Conservation (phyloP, 2,888 invertebrate species). For the Hermodice carunculata region DNA sequence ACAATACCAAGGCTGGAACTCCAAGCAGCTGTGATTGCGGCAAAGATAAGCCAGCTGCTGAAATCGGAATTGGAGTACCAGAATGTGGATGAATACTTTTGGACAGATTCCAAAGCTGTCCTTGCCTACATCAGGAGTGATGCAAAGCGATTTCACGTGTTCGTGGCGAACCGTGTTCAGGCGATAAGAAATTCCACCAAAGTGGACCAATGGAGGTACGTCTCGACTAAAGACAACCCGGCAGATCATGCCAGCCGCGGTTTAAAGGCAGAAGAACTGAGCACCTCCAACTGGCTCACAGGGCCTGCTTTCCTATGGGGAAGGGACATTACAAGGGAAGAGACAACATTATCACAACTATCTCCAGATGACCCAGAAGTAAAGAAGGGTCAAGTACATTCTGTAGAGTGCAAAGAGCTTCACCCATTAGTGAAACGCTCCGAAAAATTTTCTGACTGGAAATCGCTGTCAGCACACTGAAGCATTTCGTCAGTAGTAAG, state of each 20-base stretch:
- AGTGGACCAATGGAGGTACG: conserved; percentile 43
- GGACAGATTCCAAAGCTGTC: conserved; percentile 27
- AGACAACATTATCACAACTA: not conserved
- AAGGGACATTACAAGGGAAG: not conserved
- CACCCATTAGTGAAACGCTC: not conserved
- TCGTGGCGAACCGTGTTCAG: conserved; percentile 45
- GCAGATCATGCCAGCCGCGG: conserved; percentile 52
- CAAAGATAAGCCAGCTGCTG: conserved; percentile 10
- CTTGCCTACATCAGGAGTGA: conserved; percentile 28
- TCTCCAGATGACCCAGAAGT: conserved; percentile 8
- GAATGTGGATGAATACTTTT: conserved; percentile 17
- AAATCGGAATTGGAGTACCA: conserved; percentile 17
- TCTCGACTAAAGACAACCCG: conserved; percentile 49
- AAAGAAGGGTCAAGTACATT: not conserved
- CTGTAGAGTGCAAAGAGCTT: too few relatives aligned
- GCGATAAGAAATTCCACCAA: conserved; percentile 37
- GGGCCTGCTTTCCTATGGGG: conserved; percentile 28
- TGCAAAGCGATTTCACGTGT: conserved; percentile 44
- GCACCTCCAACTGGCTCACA: conserved; percentile 16
- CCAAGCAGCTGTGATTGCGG: conserved; percentile 15
- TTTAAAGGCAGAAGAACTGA: conserved; percentile 25
- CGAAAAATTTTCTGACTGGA: conserved; percentile 18
- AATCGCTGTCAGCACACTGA: not conserved
- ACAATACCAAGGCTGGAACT: conserved; percentile 30
- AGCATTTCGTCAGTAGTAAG: not conserved